Evolutionary conservation across 1,140 invertebrate species (phyloP), one percentile per base, ranked within the genome.

Genomic region (Acromyrmex charruanus): DNA sequence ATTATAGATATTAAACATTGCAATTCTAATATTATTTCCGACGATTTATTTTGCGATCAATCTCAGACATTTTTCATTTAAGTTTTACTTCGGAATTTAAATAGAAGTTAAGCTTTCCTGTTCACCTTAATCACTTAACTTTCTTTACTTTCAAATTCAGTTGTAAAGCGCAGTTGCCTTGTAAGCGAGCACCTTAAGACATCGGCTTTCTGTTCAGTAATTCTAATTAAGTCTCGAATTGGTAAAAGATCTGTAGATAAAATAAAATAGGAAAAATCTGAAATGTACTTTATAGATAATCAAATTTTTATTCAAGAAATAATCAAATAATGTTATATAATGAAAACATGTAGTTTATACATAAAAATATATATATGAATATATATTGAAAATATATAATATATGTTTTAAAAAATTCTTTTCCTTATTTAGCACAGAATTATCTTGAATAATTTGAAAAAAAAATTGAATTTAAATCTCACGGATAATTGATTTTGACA

Each of bases 41-140:
- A 58, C 16, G 10, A 25, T 58, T 21, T 81, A 44, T n/a, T 44
- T 72, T 10, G 7, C 25, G 18, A 39, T 10, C 35, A 39, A 82
- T 25, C 9, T 55, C 51, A n/a, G n/a, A 74, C 25, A 28, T 61
- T 39, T 49, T 35, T 82, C 28, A 74, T 71, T 80, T 71, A 81
- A 44, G 25, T 84, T 84, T 31, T 61, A 49, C 18, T 61, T 59
- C 0, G 1, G n/a, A 72, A 21, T 82, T 49, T 59, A 74, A 58
- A 82, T 44, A 31, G 35, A 74, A 63, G 12, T 31, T 49, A 61
- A 61, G 35, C 49, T 35, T 18, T 12, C 12, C 28, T 28, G 53
- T 82, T 74, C 39, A 82, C 58, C 53, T 44, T 61, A 74, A 84
- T 74, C 25, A 6, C 35, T 72, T 59, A 72, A 82, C 39, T 82